Evolutionary conservation across 2,888 invertebrate species (phyloP), one percentile per base, ranked within the genome.

Genomic region (Glomeris marginata): DNA sequence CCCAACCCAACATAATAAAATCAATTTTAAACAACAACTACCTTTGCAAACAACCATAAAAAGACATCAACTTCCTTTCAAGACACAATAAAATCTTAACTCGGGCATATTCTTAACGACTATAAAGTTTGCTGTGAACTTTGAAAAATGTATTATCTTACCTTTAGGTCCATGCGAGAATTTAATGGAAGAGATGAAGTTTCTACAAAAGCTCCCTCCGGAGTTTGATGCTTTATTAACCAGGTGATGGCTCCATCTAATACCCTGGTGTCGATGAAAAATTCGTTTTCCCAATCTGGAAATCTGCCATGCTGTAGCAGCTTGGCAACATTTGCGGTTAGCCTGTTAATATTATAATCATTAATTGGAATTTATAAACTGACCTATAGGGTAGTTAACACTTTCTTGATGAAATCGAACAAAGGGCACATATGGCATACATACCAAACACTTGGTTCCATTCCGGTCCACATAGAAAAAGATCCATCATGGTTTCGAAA

Each of bases 261-360:
- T 50, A 71, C 60, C 22, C 63, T 61, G 1, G 66, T 63, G 49
- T 74, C 72, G 36, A 75, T 69, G 57, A 69, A 74, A 44, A 74
- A 61, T 37, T 69, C 63, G 55, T 72, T 67, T 58, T 74, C 72
- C 74, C 74, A 75, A 56, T 74, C 74, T 51, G 70, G 70, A 59
- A 71, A 72, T 41, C 68, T 63, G 2, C 71, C 72, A 49, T 68
- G 64, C 45, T 69, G 65, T 41, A 74, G 62, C 2, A 67, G 65
- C 54, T 69, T 64, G 0, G 72, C 64, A 8, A 68, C 68, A 66
- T 72, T 73, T 1, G 74, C 70, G 11, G 74, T 72, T 55, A 74
- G 56, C 72, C 73, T 69, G 54, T 28, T 54, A 36, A 10, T 11
- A 36, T 11, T 36, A 13, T 13, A 10, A 36, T 36, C 15, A 38